Conservation (phyloP, 2,113 vertebrate species). For the Salvator merianae region DNA sequence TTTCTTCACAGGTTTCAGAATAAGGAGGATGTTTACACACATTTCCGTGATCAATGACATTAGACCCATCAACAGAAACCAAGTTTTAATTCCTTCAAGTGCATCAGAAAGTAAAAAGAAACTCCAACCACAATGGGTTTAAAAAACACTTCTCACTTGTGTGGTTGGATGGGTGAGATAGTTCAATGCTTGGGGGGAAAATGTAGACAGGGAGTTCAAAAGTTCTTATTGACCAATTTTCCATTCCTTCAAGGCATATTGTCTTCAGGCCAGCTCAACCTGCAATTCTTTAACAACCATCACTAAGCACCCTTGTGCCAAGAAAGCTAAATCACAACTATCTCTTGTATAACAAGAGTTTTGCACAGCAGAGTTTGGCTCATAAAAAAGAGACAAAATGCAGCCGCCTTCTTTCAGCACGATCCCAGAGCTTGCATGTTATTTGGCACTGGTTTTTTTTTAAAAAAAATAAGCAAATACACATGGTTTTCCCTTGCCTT, state of each 20-base stretch:
- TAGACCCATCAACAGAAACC: not conserved
- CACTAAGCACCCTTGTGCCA: not conserved
- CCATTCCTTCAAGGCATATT: not conserved
- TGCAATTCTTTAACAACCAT: not conserved
- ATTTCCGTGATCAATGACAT: not conserved
- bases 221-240: not conserved
- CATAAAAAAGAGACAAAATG: too few relatives aligned
- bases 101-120: not conserved
- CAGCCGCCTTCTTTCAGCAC: too few relatives aligned
- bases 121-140: not conserved
- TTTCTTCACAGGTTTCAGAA: not conserved
- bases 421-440: too few relatives aligned
- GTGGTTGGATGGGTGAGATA: not conserved
- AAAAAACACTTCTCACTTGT: slow-evolving; percentile 7
- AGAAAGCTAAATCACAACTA: too few relatives aligned
- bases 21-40: not conserved
- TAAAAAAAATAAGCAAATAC: too few relatives aligned
- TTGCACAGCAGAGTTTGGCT: too few relatives aligned
- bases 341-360: too few relatives aligned
- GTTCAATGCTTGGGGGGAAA: not conserved
- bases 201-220: not conserved
- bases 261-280: not conserved
- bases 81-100: too few relatives aligned
- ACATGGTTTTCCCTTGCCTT: too few relatives aligned
- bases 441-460: too few relatives aligned